Evolutionary conservation across 2,888 invertebrate genomes (phyloP).

Genomic region (Ormyrus labotus): DNA sequence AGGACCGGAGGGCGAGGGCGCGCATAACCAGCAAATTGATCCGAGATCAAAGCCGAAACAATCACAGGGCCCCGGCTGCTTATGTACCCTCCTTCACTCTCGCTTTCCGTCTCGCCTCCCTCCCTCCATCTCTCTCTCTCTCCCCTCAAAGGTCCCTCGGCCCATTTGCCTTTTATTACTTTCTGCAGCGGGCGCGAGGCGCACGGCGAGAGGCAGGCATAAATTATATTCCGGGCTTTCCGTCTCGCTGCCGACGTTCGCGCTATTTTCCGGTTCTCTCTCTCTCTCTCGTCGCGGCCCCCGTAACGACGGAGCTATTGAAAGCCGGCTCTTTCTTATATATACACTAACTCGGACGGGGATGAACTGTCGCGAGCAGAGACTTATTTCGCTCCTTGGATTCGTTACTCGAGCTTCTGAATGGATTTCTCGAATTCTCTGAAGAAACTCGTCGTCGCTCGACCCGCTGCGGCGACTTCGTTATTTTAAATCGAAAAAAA

Average conservation of each 20-base stretch:
- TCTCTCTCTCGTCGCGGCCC: neutral
- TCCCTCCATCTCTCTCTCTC: slow-evolving; percentile 35
- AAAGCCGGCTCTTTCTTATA: neutral
- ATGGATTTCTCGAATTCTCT: too few relatives aligned
- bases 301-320: neutral
- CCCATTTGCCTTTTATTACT: slow-evolving; percentile 48
- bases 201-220: slow-evolving; percentile 15
- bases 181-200: slow-evolving; percentile 27
- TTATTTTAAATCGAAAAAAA: neutral
- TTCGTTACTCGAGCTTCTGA: too few relatives aligned
- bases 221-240: slow-evolving; percentile 44
- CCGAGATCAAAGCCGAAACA: slow-evolving; percentile 76
- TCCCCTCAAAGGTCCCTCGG: slow-evolving; percentile 14
- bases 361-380: neutral
- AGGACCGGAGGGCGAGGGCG: slow-evolving; percentile 64
- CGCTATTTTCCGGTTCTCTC: slow-evolving; percentile 14
- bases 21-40: slow-evolving; percentile 75
- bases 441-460: neutral
- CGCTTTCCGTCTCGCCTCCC: slow-evolving; percentile 26
- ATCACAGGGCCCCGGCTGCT: slow-evolving; percentile 68
- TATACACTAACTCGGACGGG: slow-evolving; percentile 8
- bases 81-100: too few relatives aligned
- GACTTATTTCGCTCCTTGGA: too few relatives aligned
- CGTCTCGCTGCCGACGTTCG: neutral
- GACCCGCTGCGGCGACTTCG: neutral